These are phyloP conservation scores for Toxotes chatareus DNA, from an alignment of 2,113 vertebrate genomes.

Conservation along the genomic window DNA sequence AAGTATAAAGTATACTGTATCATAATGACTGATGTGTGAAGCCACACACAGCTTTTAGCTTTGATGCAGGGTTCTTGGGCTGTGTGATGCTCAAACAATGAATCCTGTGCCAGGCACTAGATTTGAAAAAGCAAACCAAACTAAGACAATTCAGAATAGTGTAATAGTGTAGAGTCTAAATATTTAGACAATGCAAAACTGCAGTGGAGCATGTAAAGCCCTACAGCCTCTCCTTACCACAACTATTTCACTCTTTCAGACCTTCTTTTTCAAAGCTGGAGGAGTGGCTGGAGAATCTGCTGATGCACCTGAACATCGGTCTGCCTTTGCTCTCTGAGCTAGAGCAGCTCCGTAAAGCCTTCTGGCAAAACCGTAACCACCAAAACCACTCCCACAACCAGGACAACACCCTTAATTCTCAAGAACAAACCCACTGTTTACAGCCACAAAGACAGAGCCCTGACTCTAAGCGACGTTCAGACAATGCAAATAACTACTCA, in stretches of 20 bases:
- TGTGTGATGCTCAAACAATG: no score
- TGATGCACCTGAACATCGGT: conserved; percentile 91
- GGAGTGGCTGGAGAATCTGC: conserved; percentile 91
- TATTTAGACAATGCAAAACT: not conserved
- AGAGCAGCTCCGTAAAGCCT: conserved; percentile 87
- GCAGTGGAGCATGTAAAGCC: not conserved
- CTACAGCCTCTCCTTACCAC: not conserved
- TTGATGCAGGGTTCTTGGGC: no score
- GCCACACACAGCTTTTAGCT: no score
- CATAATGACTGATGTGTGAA: no score
- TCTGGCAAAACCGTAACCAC: conserved; percentile 85
- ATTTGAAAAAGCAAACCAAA: not conserved
- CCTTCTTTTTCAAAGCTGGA: conserved; percentile 90
- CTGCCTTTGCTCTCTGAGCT: conserved; percentile 90
- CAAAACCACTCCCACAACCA: conserved; percentile 72
- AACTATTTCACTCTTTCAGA: conserved; percentile 29
- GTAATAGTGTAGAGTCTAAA: not conserved
- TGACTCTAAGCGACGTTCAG: not conserved
- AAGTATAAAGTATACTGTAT: no score
- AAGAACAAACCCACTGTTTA: conserved; percentile 39
- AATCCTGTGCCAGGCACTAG: not conserved
- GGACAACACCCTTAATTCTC: conserved; percentile 38
- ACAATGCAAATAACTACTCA: conserved; percentile 18
- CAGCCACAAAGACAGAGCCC: not conserved
- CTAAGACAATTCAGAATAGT: no score